Evolutionary conservation across 2,888 invertebrate species (phyloP), one percentile per base, ranked within the genome.

Genomic region (Ormyrus nitidulus): DNA sequence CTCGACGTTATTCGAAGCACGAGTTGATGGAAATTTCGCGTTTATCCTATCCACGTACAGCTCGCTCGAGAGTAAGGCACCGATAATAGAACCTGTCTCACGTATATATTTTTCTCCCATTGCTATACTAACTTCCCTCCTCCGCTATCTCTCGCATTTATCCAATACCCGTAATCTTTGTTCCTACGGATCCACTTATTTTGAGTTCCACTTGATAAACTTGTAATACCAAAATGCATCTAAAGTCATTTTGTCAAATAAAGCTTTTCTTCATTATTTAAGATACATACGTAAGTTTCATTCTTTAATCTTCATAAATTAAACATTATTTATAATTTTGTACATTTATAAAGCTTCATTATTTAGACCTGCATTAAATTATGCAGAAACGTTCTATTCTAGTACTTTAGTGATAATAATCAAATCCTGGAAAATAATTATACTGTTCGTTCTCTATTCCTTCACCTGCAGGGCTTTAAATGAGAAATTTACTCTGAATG

Each of bases 41-140:
- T 53, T 77, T 77, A 77, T 77, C 64, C 65, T 71, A 58, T 70
- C 44, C 49, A 65, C 65, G 71, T 66, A 66, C 54, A 34, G 44
- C 53, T 53, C 56, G 53, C 72, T 62, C 11, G 44, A 62, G 72
- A 51, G 34, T 72, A 70, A 70, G 10, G 6, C 11, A 19, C 49
- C 58, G 59, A 70, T 70, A 70, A 70, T 53, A 76, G 68, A 68
- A 64, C 13, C 64, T 46, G 44, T 44, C 53, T 53, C 34, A 4
- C 61, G 2, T 71, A 11, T 49, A 51, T 71, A 71, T 53, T 61
- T 70, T 70, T 59, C 44, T 58, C 10, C 48, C 5, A 44, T 19
- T 59, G 10, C 11, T 59, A n/a, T 49, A 59, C 59, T 19, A n/a
- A n/a, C 13, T 54, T 54, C 34, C 34, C 34, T 34, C 34, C 34